phyloP scores from a whole-genome alignment of 2,797 vertebrate genomes.

The Esox lucius region DNA sequence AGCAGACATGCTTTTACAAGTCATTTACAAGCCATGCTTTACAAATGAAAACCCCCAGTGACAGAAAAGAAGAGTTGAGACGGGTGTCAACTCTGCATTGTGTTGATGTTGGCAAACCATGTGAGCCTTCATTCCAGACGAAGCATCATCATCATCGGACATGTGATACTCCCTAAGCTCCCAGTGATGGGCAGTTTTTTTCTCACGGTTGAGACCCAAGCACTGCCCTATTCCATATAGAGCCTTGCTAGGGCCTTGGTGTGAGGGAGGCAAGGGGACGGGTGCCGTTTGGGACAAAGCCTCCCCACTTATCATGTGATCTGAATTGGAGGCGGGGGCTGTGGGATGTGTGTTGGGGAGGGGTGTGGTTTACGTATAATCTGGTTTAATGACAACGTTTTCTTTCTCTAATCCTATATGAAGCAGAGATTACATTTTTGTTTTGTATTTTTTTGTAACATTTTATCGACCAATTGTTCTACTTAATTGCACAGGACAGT shows the following conservation, averaged over 20 bases:
- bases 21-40: too few relatives aligned
- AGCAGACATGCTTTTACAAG: too few relatives aligned
- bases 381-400: not conserved
- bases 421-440: not conserved
- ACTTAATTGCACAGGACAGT: not conserved
- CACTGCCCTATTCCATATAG: not conserved
- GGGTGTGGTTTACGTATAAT: slow-evolving; percentile 2
- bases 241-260: not conserved
- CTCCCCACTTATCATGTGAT: slow-evolving; percentile 49
- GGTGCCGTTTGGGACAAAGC: not conserved
- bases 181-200: slow-evolving; percentile 29
- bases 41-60: not conserved
- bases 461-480: not conserved
- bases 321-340: slow-evolving; percentile 47
- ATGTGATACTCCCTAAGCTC: slow-evolving; percentile 54
- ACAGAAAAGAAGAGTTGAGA: not conserved
- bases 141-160: not conserved
- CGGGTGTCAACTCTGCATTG: not conserved
- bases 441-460: not conserved
- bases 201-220: slow-evolving; percentile 8
- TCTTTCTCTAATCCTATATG: not conserved
- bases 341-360: slow-evolving; percentile 4
- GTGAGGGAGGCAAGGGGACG: not conserved
- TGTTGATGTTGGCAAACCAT: not conserved
- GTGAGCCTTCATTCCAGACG: not conserved